A percentile compares a stretch with the other conserved stretches of the same genome.
Evolutionary conservation across 1,140 invertebrate genomes (phyloP).

Genomic region (Drosophila persimilis): DNA sequence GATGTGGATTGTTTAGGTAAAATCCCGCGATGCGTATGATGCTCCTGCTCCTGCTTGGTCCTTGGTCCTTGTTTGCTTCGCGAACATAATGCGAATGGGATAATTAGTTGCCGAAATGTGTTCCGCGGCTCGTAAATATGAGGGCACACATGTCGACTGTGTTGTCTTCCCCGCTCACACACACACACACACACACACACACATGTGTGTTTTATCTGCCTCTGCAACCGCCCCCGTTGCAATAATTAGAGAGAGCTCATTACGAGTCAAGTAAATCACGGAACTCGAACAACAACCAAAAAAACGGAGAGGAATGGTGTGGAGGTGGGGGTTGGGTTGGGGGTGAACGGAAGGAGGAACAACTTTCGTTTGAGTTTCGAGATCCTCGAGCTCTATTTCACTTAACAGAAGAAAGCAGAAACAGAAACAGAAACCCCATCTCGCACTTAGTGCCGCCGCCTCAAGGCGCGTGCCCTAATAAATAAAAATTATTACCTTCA

Average conservation of each 20-base stretch:
- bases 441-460: constrained; percentile 26
- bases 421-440: constrained; percentile 13
- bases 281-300: too few relatives aligned
- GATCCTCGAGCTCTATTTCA: too few relatives aligned
- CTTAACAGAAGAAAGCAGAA: too few relatives aligned
- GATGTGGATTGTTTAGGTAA: constrained; percentile 47
- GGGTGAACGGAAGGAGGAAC: too few relatives aligned
- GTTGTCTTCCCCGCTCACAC: not conserved
- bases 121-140: constrained; percentile 76
- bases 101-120: constrained; percentile 83
- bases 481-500: constrained; percentile 82
- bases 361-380: too few relatives aligned
- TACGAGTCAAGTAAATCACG: too few relatives aligned
- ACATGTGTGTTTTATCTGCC: too few relatives aligned
- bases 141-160: constrained; percentile 69
- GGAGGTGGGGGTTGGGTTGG: too few relatives aligned
- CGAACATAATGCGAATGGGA: constrained; percentile 77
- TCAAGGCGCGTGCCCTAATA: constrained; percentile 76
- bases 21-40: constrained; percentile 5
- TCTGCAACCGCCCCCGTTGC: too few relatives aligned
- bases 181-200: too few relatives aligned
- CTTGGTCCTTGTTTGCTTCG: constrained; percentile 58
- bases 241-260: too few relatives aligned
- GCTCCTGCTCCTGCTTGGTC: constrained; percentile 6
- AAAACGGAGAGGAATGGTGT: too few relatives aligned